Evolutionary conservation across 2,113 vertebrate species (phyloP), one percentile per base, ranked within the genome.

Genomic region (Pedionomus torquatus): DNA sequence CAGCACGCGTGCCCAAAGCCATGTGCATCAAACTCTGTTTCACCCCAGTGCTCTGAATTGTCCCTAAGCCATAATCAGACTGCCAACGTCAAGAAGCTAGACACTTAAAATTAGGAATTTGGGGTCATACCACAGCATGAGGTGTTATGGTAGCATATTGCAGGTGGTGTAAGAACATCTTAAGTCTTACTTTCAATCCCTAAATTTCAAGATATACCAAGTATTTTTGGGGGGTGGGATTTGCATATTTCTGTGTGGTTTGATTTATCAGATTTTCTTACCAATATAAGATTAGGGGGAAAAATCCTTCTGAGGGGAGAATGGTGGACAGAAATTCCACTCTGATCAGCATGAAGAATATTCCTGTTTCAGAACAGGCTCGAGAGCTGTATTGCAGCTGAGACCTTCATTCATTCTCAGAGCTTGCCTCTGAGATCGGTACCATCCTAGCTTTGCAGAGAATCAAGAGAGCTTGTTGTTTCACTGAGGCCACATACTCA

Each of bases 161-260:
- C 18, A 81, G 44, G n/a, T 78, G 20, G 33, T 66, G 25, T 63
- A 70, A 63, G 21, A 44, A 39, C 13, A 69, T 30, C 28, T 57
- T 76, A 23, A 44, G 30, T 85, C 57, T 41, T 79, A 24, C 17
- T 61, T 68, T 85, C 11, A 61, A 4, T 48, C 33, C 26, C 68
- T 31, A 66, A 39, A 79, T 75, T 66, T 85, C 55, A 74, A n/a
- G 21, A 37, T 44, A 25, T 17, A 57, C 9, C 19, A 26, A 58
- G 25, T 54, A 54, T 41, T 71, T 31, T 0, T 0, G 17, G 4
- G 3, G 12, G 3, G 17, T 4, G 11, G 21, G 57, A 35, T 11
- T 30, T 48, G 24, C 35, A 55, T 15, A 37, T 11, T 6, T 52
- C 51, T 75, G 17, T 14, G 14, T 20, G 16, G 25, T 70, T 90